Conservation (phyloP, 2,113 vertebrate genomes). For the Emydura subglobosa region DNA sequence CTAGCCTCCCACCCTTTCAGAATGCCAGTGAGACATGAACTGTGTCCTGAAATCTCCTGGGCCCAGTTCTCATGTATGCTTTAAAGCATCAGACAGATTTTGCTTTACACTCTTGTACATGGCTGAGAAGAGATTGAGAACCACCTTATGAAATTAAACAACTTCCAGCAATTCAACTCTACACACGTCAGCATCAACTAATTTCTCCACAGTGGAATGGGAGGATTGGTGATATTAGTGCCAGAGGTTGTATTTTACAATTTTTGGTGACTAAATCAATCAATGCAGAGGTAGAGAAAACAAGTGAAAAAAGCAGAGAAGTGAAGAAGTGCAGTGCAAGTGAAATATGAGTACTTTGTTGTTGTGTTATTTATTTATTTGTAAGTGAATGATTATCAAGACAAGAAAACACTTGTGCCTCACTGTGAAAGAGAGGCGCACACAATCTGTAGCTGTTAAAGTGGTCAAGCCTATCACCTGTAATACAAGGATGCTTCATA, state of each 20-base stretch:
- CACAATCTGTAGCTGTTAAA: not conserved
- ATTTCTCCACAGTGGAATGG: not conserved
- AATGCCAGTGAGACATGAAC: not conserved
- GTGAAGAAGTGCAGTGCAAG: not conserved
- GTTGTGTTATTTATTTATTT: not conserved
- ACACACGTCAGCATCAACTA: not conserved
- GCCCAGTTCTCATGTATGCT: not conserved
- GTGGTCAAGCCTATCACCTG: not conserved
- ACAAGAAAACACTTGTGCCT: not conserved
- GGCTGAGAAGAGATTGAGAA: not conserved
- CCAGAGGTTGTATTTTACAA: not conserved
- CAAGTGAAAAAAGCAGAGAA: not conserved
- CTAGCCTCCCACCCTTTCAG: not conserved
- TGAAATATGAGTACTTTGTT: not conserved
- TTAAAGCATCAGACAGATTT: slow-evolving; percentile 36
- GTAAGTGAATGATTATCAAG: not conserved
- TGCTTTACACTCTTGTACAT: slow-evolving; percentile 20
- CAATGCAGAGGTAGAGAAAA: slow-evolving; percentile 12
- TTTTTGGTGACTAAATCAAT: slow-evolving; percentile 13
- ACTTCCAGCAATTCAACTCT: slow-evolving; percentile 23
- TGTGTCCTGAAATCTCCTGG: not conserved
- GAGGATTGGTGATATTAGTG: not conserved
- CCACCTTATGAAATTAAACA: slow-evolving; percentile 31
- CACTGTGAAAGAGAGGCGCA: not conserved
- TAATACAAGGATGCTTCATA: not conserved